phyloP scores from a whole-genome alignment of 2,113 vertebrate genomes.

The Daubentonia madagascariensis region DNA sequence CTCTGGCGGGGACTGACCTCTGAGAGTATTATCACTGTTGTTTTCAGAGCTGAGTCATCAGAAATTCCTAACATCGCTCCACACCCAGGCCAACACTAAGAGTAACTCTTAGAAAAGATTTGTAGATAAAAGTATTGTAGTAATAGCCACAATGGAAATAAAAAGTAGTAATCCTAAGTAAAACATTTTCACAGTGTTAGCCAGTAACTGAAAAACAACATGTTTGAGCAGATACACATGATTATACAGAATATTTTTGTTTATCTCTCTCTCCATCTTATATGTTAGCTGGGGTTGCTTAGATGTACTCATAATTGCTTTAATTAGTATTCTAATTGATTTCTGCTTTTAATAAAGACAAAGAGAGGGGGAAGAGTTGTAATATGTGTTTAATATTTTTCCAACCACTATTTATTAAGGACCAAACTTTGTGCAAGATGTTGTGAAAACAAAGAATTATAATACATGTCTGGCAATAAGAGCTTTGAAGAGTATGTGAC shows the following conservation, averaged over 20 bases:
- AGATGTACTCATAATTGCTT: not conserved
- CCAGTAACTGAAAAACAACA: not conserved
- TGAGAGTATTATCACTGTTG: not conserved
- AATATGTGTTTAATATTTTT: not conserved
- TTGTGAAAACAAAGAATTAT: not conserved
- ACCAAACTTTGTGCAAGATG: not conserved
- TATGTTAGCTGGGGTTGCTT: not conserved
- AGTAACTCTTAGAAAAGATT: not conserved
- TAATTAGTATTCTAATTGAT: conserved; percentile 49
- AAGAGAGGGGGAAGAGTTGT: not conserved
- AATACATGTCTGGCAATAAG: not conserved
- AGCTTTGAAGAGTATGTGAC: not conserved
- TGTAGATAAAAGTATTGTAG: not conserved
- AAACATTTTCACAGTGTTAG: not conserved
- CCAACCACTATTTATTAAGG: not conserved
- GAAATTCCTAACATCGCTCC: not conserved
- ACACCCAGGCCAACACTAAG: not conserved
- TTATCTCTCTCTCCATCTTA: not conserved
- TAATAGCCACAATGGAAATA: not conserved
- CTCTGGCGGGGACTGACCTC: not conserved
- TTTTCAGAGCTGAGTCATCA: not conserved
- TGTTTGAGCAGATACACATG: not conserved
- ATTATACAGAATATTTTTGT: not conserved
- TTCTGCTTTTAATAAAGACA: conserved; percentile 47
- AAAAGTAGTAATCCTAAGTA: not conserved